Base-by-base conservation (phyloP, 2,888 invertebrate species). In the Nasonia oneida region DNA sequence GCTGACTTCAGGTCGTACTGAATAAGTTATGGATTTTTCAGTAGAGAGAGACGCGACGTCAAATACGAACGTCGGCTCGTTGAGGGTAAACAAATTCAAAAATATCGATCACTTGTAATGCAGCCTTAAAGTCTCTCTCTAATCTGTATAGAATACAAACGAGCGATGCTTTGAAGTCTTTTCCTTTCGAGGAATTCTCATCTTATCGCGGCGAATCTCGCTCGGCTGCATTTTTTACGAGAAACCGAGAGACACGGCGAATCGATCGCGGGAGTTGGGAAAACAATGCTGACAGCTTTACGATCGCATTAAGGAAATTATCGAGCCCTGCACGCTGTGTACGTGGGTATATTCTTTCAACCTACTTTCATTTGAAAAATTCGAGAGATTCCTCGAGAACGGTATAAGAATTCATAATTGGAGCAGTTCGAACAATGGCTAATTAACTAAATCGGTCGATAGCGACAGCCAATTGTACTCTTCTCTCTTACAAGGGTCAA, bases 221-320 rank as follows among this genome's bases (percentile, higher is more conserved):
- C 3, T 14, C 33, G n/a, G 12, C 64, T 67, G 67, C 12, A 67
- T 67, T 67, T 67, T 67, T 67, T 67, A 67, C 33, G 33, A 67
- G 64, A 57, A 57, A 2, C 23, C 29, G 12, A 29, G 23, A 67
- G 67, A 67, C 29, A n/a, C 67, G 67, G 2, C 33, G 33, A 33
- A 67, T 67, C 33, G 67, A 67, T 33, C 67, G 67, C 67, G 67
- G 10, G 29, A 67, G 2, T 10, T 47, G 33, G 67, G 14, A 67
- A 67, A 67, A 67, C 67, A 67, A 33, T 67, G 67, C 67, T 33
- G 29, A 33, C 67, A 67, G 67, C 67, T 67, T 67, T 33, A 67
- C 29, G 67, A 33, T 33, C 33, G 14, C 33, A 33, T 33, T 67
- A 33, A n/a, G 33, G 33, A 67, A 33, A 67, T 67, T 29, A 67